Evolutionary conservation across 2,113 vertebrate genomes (phyloP).

Genomic region (Macrotis lagotis): DNA sequence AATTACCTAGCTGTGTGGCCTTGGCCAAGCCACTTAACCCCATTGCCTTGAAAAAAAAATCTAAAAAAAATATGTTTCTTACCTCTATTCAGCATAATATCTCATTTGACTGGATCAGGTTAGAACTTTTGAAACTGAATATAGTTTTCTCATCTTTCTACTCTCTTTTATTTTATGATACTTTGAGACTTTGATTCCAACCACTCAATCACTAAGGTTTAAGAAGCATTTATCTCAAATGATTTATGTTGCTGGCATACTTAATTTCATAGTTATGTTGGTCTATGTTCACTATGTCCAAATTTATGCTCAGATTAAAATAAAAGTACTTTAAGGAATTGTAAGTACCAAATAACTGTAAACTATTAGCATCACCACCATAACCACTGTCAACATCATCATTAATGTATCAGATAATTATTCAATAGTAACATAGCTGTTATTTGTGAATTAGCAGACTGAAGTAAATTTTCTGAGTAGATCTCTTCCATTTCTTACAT

Average conservation of each 20-base stretch:
- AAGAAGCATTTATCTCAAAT: background rate
- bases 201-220: background rate
- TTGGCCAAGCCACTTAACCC: too few species aligned
- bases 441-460: background rate
- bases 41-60: too few species aligned
- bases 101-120: too few species aligned
- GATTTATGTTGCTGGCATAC: background rate
- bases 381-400: too few species aligned
- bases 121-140: too few species aligned
- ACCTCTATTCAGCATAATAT: too few species aligned
- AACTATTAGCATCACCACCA: background rate
- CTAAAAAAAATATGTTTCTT: background rate
- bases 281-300: background rate
- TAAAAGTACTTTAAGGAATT: background rate
- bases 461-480: background rate
- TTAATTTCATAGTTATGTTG: background rate
- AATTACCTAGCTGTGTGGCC: too few species aligned
- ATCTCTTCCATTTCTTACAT: background rate
- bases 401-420: too few species aligned
- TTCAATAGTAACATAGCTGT: background rate
- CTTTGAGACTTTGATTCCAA: background rate
- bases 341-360: background rate
- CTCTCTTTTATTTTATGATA: background rate
- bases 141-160: background rate
- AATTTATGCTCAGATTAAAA: background rate